Conservation (phyloP, 2,797 vertebrate species). For the Brachyalestes nurse region DNA sequence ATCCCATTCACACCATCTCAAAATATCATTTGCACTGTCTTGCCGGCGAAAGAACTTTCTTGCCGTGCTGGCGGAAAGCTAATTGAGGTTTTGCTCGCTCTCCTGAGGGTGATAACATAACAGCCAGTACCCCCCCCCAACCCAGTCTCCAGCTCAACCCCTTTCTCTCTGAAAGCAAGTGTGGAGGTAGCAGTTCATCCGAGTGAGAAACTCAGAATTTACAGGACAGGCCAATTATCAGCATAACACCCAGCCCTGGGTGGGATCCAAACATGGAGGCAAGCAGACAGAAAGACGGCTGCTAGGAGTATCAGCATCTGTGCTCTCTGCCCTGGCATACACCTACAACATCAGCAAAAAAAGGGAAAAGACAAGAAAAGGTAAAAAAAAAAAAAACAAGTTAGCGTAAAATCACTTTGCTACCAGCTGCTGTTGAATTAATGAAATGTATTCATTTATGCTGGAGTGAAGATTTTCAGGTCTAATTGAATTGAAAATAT, state of each 20-base stretch:
- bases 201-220: conserved; percentile 74
- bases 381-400: neutral
- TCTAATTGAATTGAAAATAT: conserved; percentile 33
- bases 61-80: conserved; percentile 66
- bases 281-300: conserved; percentile 57
- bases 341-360: conserved; percentile 61
- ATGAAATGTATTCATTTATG: conserved; percentile 39
- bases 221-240: conserved; percentile 76
- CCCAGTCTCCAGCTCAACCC: conserved; percentile 35
- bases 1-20: conserved; percentile 65
- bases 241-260: conserved; percentile 73
- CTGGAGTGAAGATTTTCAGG: conserved; percentile 5
- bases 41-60: conserved; percentile 66
- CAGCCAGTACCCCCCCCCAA: conserved; percentile 53
- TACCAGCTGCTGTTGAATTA: conserved; percentile 32
- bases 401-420: conserved; percentile 36
- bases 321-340: conserved; percentile 60
- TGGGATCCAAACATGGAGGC: conserved; percentile 67
- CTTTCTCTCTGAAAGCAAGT: conserved; percentile 61
- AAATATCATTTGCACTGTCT: conserved; percentile 70
- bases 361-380: neutral
- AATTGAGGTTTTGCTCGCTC: conserved; percentile 64
- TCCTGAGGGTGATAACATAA: conserved; percentile 67
- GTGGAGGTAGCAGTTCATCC: conserved; percentile 70
- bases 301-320: conserved; percentile 55